Evolutionary conservation across 2,113 vertebrate species (phyloP), one percentile per base, ranked within the genome.

Genomic region (Centrocercus urophasianus): DNA sequence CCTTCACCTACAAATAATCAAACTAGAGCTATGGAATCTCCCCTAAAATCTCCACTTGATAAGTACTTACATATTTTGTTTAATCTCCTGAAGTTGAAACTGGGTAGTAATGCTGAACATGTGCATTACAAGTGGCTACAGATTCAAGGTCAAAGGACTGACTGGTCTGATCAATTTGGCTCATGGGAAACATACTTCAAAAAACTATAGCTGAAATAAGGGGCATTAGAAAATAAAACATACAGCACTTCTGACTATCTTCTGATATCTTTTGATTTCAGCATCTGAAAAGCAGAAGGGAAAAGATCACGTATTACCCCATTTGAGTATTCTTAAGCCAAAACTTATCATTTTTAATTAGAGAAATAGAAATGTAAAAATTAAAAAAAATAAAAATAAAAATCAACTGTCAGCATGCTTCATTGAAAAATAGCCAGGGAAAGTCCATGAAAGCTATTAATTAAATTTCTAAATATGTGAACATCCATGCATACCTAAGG

Each of bases 401-500:
- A 80, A 38, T 59, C 25, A 86, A 65, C 76, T 90, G 88, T 86
- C 90, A 95, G 61, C 2, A 18, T 88, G 85, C 50, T 83, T 61
- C 28, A 61, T 86, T 93, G 88, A 91, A 90, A 97, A 91, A 67
- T 78, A 93, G 69, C 91, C 83, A 94, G 61, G 88, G 83, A 91
- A 95, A 93, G 83, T 90, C 93, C 92, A 93, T n/a, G 48, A 86
- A 76, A 92, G 90, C 88, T 93, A 93, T 95, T 96, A 96, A 96
- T 96, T 96, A 95, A 84, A 22, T 92, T 96, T 94, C 95, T 96
- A 96, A 95, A 96, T 94, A 94, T 88, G 88, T 92, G 88, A 93
- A 96, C 92, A 86, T 93, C 95, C 96, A 95, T 95, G 93, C 38
- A 96, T 93, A 95, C 88, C 90, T 94, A 94, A 94, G 25, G 61